Conservation (phyloP, 2,113 vertebrate species). For the Corvus moneduloides region DNA sequence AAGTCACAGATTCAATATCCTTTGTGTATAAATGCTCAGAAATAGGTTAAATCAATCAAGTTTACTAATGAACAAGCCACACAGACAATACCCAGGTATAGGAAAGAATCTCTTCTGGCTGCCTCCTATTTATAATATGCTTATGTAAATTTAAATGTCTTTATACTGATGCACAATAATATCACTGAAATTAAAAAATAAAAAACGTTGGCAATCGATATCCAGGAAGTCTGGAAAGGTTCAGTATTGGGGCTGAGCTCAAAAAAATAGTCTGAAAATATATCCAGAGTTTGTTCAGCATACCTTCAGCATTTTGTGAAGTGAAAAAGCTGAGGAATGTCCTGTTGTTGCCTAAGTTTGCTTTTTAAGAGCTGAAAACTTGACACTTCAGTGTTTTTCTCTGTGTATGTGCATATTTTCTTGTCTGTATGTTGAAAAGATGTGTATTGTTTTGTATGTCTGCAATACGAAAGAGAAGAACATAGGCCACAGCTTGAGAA, state of each 20-base stretch:
- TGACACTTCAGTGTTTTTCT: not conserved
- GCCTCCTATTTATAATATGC: not conserved
- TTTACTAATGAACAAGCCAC: not conserved
- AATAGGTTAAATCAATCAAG: not conserved
- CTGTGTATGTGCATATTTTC: not conserved
- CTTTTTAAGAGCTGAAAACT: not conserved
- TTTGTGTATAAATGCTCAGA: not conserved
- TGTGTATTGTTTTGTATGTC: not conserved
- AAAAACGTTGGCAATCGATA: accelerated
- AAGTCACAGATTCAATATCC: not conserved
- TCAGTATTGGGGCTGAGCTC: not conserved
- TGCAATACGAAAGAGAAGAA: not conserved
- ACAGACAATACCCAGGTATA: not conserved
- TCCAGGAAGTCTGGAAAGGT: not conserved
- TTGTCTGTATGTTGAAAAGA: not conserved
- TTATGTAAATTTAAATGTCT: not conserved
- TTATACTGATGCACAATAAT: not conserved
- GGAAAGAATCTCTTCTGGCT: not conserved
- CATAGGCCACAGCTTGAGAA: not conserved
- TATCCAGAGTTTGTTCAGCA: not conserved
- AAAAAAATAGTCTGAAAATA: not conserved
- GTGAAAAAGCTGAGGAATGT: not conserved
- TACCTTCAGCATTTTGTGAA: not conserved
- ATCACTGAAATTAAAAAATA: not conserved
- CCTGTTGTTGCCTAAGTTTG: not conserved